Conservation (phyloP, 2,113 vertebrate species). For the Neolamprologus ventralis region DNA sequence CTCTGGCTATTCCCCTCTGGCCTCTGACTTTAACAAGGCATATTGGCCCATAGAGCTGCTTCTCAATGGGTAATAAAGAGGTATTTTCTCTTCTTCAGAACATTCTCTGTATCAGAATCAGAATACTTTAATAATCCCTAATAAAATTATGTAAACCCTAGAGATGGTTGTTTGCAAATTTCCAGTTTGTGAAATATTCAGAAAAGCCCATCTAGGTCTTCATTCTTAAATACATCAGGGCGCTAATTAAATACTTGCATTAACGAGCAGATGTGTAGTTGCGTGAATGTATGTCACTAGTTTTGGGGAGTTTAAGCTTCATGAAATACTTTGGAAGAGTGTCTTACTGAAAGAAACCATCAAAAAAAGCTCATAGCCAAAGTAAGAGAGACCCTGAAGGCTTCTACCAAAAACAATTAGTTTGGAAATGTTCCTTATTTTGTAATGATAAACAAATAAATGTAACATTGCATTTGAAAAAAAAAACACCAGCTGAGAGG, state of each 20-base stretch:
- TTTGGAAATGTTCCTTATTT: not conserved
- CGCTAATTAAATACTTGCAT: not conserved
- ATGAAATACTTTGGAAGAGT: not conserved
- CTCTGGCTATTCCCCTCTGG: not conserved
- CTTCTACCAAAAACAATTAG: not conserved
- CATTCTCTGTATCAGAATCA: not conserved
- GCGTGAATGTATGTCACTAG: rapidly evolving
- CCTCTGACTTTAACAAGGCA: not conserved
- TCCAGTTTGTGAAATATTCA: not conserved
- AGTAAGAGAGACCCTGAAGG: not conserved
- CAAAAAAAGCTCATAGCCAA: not conserved
- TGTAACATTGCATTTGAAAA: not conserved
- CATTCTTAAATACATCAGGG: not conserved
- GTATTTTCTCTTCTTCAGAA: not conserved
- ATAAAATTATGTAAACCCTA: not conserved
- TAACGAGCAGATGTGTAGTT: not conserved
- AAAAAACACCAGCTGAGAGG: constrained; percentile 5
- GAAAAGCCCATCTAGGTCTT: not conserved
- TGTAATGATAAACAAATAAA: not conserved
- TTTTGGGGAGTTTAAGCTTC: rapidly evolving
- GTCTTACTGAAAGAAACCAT: not conserved
- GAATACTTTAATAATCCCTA: not conserved
- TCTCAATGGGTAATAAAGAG: not conserved
- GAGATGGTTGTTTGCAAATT: not conserved
- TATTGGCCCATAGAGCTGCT: not conserved